Base-by-base conservation (phyloP, 2,888 invertebrate species). In the Lepeophtheirus nordmannii region DNA sequence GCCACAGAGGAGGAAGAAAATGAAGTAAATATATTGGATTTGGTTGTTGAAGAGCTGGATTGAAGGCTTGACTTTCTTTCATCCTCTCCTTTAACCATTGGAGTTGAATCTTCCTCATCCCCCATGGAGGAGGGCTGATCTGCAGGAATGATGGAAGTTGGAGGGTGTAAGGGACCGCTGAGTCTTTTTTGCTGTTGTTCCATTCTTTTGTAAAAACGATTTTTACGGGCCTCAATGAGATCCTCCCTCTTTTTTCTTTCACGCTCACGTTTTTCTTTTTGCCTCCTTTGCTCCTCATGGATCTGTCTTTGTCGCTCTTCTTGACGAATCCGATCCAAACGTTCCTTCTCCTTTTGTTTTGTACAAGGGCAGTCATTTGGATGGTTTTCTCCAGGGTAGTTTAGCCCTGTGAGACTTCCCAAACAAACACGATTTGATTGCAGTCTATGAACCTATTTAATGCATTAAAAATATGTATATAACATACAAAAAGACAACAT, bases 391-490 rank as follows among this genome's bases (percentile, higher is more conserved):
- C 62, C 62, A n/a, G 62, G 62, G 7, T 40, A 40, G 12, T 60
- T 38, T 1, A 37, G 37, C 8, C 62, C 62, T 10, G 62, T 40
- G 1, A 62, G 40, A 62, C 20, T 41, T 17, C 40, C 62, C 17
- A 62, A 20, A 23, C 62, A 62, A 12, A 62, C 62, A 20, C 62
- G 62, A 39, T 62, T 62, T 17, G 62, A 62, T 41, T 62, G 62
- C 5, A 62, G 38, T 40, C 62, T 9, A 37, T 40, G 20, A 17
- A 40, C 41, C 53, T 46, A 46, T 17, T 3, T 3, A 8, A 46
- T 14, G 8, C 14, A 46, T 46, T 46, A 17, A 46, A 46, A 46
- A 46, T 46, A 46, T 30, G 30, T 30, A 5, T 30, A 30, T 7
- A 5, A 30, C 3, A 30, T 30, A n/a, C n/a, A n/a, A n/a, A n/a